A percentile compares a stretch with the other conserved stretches of the same genome.
phyloP scores from a whole-genome alignment of 2,797 vertebrate species.

The Danionella dracula region DNA sequence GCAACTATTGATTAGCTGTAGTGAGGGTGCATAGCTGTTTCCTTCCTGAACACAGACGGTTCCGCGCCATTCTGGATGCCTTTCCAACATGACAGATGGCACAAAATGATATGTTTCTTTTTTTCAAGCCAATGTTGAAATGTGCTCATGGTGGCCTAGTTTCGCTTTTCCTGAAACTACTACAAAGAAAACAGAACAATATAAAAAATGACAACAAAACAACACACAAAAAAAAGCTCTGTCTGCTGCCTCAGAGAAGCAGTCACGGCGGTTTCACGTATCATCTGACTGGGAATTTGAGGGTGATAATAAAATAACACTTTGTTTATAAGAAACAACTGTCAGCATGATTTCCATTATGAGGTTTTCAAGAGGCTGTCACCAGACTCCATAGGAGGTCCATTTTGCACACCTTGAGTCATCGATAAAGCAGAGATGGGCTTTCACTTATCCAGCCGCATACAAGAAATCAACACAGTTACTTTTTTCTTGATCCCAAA shows the following conservation, averaged over 20 bases:
- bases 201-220: background rate
- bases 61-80: slow-evolving; percentile 52
- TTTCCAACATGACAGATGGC: slow-evolving; percentile 62
- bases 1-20: slow-evolving; percentile 31
- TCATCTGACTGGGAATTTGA: slow-evolving; percentile 15
- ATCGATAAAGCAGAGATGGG: background rate
- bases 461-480: no score
- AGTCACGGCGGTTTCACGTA: slow-evolving; percentile 20
- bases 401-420: background rate
- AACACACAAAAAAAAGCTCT: slow-evolving; percentile 8
- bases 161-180: slow-evolving; percentile 1
- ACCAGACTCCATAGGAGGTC: slow-evolving; percentile 27
- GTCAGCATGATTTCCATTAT: slow-evolving; percentile 28
- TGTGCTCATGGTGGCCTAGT: slow-evolving; percentile 46
- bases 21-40: slow-evolving; percentile 50
- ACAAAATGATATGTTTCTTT: slow-evolving; percentile 50
- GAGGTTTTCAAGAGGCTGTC: slow-evolving; percentile 15
- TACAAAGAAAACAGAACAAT: background rate
- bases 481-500: no score
- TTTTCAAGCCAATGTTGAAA: slow-evolving; percentile 58
- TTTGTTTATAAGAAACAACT: slow-evolving; percentile 27
- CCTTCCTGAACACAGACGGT: slow-evolving; percentile 48
- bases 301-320: slow-evolving; percentile 29
- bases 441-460: no score
- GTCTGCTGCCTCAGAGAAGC: slow-evolving; percentile 2